Percentiles rank a stretch among this genome's conserved stretches.
These are phyloP conservation scores for Oncorhynchus mykiss DNA, from an alignment of 2,113 vertebrate genomes.

Conservation along the genomic window DNA sequence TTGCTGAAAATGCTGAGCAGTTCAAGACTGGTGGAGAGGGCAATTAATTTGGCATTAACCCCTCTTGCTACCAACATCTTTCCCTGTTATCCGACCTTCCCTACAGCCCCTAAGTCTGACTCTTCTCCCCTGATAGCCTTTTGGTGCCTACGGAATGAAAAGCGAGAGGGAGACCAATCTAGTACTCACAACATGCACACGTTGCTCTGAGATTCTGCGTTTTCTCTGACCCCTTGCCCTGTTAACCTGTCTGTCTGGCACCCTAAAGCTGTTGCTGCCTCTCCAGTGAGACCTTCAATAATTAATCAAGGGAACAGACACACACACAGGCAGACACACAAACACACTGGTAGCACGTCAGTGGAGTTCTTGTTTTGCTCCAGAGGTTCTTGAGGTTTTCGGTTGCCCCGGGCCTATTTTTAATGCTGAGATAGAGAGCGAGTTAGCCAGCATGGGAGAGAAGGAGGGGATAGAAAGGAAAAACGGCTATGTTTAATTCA, in stretches of 20 bases:
- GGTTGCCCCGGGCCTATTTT: conserved; percentile 11
- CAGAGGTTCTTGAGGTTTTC: conserved; percentile 11
- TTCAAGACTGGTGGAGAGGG: background rate
- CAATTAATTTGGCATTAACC: conserved; percentile 41
- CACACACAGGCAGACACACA: background rate
- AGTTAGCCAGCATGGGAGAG: conserved; percentile 13
- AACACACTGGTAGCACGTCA: background rate
- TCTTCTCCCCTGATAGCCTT: background rate
- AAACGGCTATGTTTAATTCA: conserved; percentile 31
- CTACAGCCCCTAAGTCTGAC: background rate
- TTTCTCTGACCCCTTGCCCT: conserved; percentile 50
- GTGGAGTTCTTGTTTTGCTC: background rate
- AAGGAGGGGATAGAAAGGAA: conserved; percentile 6
- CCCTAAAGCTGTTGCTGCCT: conserved; percentile 42
- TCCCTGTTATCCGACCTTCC: background rate
- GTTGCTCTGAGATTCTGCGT: conserved; percentile 8
- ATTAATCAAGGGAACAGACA: background rate
- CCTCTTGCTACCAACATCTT: background rate
- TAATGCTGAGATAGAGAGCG: background rate
- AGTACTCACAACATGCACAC: too few species aligned
- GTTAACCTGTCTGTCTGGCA: conserved; percentile 10
- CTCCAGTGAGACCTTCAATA: background rate
- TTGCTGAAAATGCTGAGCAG: conserved; percentile 21
- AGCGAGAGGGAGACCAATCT: too few species aligned
- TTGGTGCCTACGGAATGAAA: background rate